Base-by-base conservation (phyloP, 2,113 vertebrate species). In the Orthochromis indermauri region DNA sequence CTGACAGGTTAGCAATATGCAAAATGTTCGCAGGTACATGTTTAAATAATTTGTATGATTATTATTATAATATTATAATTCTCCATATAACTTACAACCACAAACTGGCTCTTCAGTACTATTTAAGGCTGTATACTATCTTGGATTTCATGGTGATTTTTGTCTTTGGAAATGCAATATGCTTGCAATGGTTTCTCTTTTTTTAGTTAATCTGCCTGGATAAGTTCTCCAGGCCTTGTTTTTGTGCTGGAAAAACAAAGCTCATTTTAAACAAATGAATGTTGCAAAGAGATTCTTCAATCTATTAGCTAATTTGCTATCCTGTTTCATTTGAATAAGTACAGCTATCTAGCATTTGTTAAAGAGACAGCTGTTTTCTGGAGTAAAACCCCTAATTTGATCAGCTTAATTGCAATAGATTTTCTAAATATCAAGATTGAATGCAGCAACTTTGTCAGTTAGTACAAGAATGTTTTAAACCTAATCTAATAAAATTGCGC, bases 361-460 rank as follows among this genome's bases (percentile, higher is more conserved):
- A 95, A 94, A 90, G 87, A 93, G 94, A 95, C 92, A 94, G 94
- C 94, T 95, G 90, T 95, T 96, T 82, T 95, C 93, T 95, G 84
- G 92, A 94, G 91, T 89, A 95, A 96, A 96, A 95, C 95, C 91
- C 85, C 87, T 95, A 96, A 97, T 96, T 96, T 94, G 94, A 97
- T 97, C 94, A 96, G 53, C 90, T 87, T 96, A 97, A 97, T 97
- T 96, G 94, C 95, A 94, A 96, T 96, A 95, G 95, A 97, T 96
- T 97, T 93, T 63, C 95, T 95, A 96, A 97, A 97, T 96, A 97
- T 97, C 95, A 96, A 96, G 96, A 96, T 97, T 96, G 95, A 96
- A 95, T 89, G 95, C 95, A 91, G 94, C 95, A 96, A 96, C 95
- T 95, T 95, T 95, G 95, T 96, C 95, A 94, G 95, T 96, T 96